Evolutionary conservation across 2,113 vertebrate genomes (phyloP), one percentile per base, ranked within the genome.

Genomic region (Gymnarchus niloticus): DNA sequence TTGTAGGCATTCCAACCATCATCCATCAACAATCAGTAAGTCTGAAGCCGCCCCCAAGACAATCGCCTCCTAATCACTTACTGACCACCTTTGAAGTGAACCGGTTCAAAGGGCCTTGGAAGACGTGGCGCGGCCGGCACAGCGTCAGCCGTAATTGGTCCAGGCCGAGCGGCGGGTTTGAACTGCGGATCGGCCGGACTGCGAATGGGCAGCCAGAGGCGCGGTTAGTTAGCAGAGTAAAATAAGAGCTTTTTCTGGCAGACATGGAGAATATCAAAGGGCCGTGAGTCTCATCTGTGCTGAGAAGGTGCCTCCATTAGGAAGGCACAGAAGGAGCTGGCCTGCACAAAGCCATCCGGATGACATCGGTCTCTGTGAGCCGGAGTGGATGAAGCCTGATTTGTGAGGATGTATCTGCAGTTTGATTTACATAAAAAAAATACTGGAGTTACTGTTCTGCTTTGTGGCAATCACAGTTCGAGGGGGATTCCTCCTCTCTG

Each of bases 71-170:
- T 95, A 95, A 96, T 94, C 93, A 90, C 90, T 88, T 91, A 91
- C 93, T 61, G 88, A 84, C 93, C 91, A 96, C 94, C 95, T 96
- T 96, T 96, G 96, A 97, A 96, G 95, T 93, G 3, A 78, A 85
- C 49, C 91, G 95, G 95, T 96, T 97, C 95, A 97, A 97, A 96
- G 96, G 86, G 92, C 92, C 94, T 88, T 90, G 88, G 88, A 94
- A 92, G 93, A 94, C 90, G 88, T 93, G 95, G 93, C 93, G 89
- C 94, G 93, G 93, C 51, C 95, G 83, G 93, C 94, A 93, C 95
- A 93, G 95, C 95, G 95, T 94, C 92, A 90, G 92, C 91, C 94
- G 93, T 97, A 97, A 98, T 97, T 97, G 96, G 94, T 94, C 94
- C 94, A 93, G 95, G 95, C 95, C 95, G 94, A 95, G 21, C 94